Evolutionary conservation across 37 sponge, comb jelly and placozoan genomes (phyloP), one percentile per base, ranked within the genome.

Genomic region (Mnemiopsis leidyi): DNA sequence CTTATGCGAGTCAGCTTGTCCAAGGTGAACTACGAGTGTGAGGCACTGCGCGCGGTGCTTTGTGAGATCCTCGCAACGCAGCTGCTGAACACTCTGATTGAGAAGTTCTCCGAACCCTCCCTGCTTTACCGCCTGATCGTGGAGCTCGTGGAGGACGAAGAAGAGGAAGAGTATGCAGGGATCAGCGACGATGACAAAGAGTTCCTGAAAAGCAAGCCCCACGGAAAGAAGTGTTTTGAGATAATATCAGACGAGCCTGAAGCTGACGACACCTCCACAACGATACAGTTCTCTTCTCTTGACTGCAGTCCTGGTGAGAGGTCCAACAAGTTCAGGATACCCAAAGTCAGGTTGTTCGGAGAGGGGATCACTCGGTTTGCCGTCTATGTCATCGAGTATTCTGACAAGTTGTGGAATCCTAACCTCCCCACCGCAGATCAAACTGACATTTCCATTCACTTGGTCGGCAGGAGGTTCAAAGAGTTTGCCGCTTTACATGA

Each of bases 131-230:
- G 39, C 29, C n/a, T 28, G 23, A 38, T 85, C 24, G 61, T 85
- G 26, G 90, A 85, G 26, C 61, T 85, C 5, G 30, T 85, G 25
- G 90, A 85, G 61, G 32, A 28, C 16, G 36, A 28, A 3, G 39
- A 38, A 5, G 90, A 40, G 1, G 79, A 77, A 32, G 79, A 77
- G 36, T 77, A 34, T 36, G 30, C 79, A 1, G 32, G 79, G 0
- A 85, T 85, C 90, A 40, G 61, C 26, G 90, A 85, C 61, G 90
- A 85, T n/a, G 90, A 85, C 61, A 38, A 40, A 61, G 90, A 85
- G 29, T 85, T 85, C 26, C 40, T 85, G 90, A 18, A 29, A 61
- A 40, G 3, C 90, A 85, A 85, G 61, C 90, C 21, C 0, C 23
- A 28, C 21, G 61, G 39, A 23, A 38, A 85, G 61, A 40, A 40